A percentile compares a stretch with the other conserved stretches of the same genome.
These are phyloP conservation scores for Actias luna DNA, from an alignment of 2,888 invertebrate genomes.

Conservation along the genomic window DNA sequence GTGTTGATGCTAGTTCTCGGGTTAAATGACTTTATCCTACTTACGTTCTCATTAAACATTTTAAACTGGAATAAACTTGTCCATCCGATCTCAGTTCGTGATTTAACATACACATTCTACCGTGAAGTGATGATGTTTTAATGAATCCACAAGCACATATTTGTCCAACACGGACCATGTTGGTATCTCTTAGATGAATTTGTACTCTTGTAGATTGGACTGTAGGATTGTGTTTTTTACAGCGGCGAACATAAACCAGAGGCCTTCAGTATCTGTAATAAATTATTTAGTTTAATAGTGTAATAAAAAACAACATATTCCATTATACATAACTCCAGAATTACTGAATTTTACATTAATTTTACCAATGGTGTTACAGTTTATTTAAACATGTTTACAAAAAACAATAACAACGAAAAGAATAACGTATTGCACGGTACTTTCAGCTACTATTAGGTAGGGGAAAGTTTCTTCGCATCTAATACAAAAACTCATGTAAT, in stretches of 20 bases:
- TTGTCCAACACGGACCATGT: constrained; percentile 64
- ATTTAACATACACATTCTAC: constrained; percentile 79
- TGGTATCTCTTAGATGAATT: constrained; percentile 91
- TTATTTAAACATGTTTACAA: no score
- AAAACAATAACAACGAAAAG: no score
- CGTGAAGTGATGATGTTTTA: constrained; percentile 74
- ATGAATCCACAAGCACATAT: constrained; percentile 79
- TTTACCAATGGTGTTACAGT: no score
- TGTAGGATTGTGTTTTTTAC: constrained; percentile 99
- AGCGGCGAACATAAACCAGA: constrained; percentile 99
- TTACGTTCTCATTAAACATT: constrained; percentile 79
- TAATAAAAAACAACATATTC: neutral
- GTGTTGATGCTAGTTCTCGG: constrained; percentile 52
- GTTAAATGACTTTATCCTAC: constrained; percentile 82
- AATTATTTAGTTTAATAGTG: neutral
- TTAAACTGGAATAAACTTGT: constrained; percentile 77
- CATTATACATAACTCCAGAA: no score
- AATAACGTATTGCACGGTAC: no score
- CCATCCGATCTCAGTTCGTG: constrained; percentile 78
- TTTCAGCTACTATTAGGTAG: no score
- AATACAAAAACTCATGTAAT: no score
- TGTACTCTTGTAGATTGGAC: constrained; percentile 99
- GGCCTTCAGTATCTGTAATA: constrained; percentile 98
- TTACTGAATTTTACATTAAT: no score
- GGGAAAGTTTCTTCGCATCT: no score